These are phyloP conservation scores for Aptenodytes forsteri DNA, from an alignment of 2,113 vertebrate genomes.

Conservation along the genomic window DNA sequence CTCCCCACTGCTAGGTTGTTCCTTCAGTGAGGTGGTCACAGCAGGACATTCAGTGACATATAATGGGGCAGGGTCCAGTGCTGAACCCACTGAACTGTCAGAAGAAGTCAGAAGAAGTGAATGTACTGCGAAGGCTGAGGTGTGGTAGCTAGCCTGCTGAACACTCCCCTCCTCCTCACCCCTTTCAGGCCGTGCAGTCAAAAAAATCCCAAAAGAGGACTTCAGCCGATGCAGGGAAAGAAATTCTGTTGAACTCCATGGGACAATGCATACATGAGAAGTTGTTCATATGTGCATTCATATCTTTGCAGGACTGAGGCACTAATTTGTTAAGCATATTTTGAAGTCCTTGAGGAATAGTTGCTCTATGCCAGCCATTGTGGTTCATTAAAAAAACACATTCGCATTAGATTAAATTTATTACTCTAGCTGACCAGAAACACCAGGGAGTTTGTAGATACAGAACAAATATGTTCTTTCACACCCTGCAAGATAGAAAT, in stretches of 20 bases:
- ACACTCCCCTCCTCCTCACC: neutral
- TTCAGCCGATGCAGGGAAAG: neutral
- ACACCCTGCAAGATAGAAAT: neutral
- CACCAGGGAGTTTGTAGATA: neutral
- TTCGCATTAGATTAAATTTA: neutral
- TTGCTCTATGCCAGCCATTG: neutral
- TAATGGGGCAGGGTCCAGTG: neutral
- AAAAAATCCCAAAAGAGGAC: neutral
- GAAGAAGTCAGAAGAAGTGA: neutral
- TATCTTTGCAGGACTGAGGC: neutral
- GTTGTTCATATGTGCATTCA: neutral
- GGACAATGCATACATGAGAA: neutral
- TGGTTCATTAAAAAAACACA: neutral
- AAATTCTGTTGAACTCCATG: neutral
- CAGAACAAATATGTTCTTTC: slow-evolving; percentile 11
- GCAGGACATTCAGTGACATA: neutral
- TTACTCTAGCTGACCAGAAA: slow-evolving; percentile 27
- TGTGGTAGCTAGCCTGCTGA: neutral
- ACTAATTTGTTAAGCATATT: neutral
- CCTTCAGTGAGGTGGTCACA: neutral
- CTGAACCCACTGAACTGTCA: neutral
- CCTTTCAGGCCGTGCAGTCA: neutral
- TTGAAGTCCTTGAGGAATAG: neutral
- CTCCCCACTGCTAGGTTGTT: neutral
- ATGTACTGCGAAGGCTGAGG: neutral